Conservation (phyloP, 2,797 vertebrate genomes). For the Cheirogaleus major region DNA sequence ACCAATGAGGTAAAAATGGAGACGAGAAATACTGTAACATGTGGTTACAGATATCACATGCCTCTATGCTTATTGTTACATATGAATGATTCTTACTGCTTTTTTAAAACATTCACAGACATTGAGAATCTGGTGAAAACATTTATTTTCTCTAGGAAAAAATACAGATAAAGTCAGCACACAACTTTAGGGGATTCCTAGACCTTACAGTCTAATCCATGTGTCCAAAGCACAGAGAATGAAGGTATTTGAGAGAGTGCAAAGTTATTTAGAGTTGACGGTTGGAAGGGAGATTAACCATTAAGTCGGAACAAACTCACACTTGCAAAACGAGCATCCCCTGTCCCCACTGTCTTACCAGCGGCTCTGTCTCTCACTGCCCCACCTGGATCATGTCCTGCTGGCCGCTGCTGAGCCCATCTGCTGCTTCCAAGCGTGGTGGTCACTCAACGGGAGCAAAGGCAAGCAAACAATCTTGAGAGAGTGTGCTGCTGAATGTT, state of each 20-base stretch:
- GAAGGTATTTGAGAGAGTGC: neutral
- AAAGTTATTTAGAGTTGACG: neutral
- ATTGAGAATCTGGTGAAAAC: neutral
- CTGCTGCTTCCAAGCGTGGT: constrained; percentile 49
- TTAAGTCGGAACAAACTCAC: neutral
- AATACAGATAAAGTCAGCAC: neutral
- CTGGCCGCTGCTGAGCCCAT: constrained; percentile 55
- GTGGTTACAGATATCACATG: neutral
- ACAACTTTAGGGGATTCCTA: neutral
- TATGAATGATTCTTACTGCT: neutral
- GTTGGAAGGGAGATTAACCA: neutral
- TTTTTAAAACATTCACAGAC: neutral
- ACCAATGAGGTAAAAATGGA: neutral
- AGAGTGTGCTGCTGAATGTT: constrained; percentile 57
- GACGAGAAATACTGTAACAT: neutral
- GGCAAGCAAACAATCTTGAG: constrained; percentile 21
- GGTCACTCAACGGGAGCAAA: neutral
- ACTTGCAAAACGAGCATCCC: neutral
- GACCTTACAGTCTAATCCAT: neutral
- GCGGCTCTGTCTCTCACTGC: constrained; percentile 58
- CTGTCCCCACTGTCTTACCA: constrained; percentile 36
- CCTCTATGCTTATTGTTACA: neutral
- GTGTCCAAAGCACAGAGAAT: neutral
- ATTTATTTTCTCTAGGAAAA: neutral
- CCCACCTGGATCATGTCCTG: constrained; percentile 57